Percentiles rank a stretch among this genome's conserved stretches.
phyloP scores from a whole-genome alignment of 2,888 invertebrate genomes.

The Epicampocera succincta region DNA sequence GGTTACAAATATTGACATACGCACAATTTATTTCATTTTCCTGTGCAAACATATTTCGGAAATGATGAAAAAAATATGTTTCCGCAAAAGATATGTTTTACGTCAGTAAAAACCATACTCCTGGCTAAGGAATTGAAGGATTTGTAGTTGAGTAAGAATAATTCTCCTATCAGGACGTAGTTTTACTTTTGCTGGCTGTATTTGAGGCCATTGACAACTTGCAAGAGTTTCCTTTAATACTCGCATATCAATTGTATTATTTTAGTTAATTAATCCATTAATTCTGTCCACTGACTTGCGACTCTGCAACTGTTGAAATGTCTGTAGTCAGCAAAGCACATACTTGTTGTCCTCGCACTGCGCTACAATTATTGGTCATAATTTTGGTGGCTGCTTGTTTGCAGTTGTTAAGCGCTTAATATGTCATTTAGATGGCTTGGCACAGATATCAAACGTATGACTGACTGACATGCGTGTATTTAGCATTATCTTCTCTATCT shows the following conservation, averaged over 20 bases:
- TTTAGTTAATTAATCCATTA: slow-evolving; percentile 72
- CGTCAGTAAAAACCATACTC: no score
- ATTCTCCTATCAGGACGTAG: no score
- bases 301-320: slow-evolving; percentile 4
- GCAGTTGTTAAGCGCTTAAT: slow-evolving; percentile 80
- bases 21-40: no score
- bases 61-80: no score
- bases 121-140: no score
- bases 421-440: slow-evolving; percentile 82
- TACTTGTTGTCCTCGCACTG: background rate
- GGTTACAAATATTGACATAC: no score
- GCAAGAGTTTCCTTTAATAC: no score
- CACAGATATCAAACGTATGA: slow-evolving; percentile 74
- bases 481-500: slow-evolving; percentile 58
- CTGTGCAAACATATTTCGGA: no score
- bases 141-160: no score
- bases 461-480: slow-evolving; percentile 64
- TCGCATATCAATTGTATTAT: slow-evolving; percentile 51
- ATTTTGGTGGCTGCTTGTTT: slow-evolving; percentile 69
- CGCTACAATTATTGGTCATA: slow-evolving; percentile 54
- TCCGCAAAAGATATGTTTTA: no score
- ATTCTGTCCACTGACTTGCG: slow-evolving; percentile 11
- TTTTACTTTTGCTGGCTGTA: no score
- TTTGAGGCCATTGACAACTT: no score
- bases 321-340: background rate